Evolutionary conservation across 1,140 invertebrate species (phyloP).

Genomic region (Euura lappo): DNA sequence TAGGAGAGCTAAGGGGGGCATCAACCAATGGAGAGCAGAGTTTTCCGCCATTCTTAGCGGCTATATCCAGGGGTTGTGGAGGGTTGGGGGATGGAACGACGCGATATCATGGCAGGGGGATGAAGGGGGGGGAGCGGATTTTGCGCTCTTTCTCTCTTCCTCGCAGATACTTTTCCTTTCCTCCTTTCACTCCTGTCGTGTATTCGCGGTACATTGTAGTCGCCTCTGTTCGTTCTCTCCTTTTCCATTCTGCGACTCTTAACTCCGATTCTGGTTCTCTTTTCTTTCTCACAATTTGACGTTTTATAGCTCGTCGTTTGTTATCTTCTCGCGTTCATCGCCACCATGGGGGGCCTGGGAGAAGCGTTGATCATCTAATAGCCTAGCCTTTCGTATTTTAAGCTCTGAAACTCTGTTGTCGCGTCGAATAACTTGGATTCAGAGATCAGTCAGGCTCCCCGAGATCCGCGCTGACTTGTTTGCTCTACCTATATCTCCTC

Average conservation of each 20-base stretch:
- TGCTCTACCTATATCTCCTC: neutral
- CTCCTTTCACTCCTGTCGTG: neutral
- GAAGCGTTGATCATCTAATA: neutral
- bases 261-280: neutral
- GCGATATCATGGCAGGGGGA: neutral
- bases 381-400: neutral
- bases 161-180: no score
- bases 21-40: constrained; percentile 12
- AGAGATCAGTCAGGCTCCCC: neutral
- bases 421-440: neutral
- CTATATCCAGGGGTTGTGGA: neutral
- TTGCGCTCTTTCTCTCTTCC: neutral
- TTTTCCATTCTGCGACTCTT: neutral
- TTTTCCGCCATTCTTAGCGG: constrained; percentile 4
- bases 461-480: neutral
- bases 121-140: neutral
- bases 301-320: constrained; percentile 7
- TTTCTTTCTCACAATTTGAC: constrained; percentile 12
- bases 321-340: constrained; percentile 6
- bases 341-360: neutral
- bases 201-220: constrained; percentile 1
- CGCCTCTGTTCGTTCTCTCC: neutral
- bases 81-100: neutral
- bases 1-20: constrained; percentile 8
- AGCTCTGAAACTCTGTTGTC: neutral